These are phyloP conservation scores for Cydia pomonella DNA, from an alignment of 1,140 invertebrate genomes.

Conservation along the genomic window DNA sequence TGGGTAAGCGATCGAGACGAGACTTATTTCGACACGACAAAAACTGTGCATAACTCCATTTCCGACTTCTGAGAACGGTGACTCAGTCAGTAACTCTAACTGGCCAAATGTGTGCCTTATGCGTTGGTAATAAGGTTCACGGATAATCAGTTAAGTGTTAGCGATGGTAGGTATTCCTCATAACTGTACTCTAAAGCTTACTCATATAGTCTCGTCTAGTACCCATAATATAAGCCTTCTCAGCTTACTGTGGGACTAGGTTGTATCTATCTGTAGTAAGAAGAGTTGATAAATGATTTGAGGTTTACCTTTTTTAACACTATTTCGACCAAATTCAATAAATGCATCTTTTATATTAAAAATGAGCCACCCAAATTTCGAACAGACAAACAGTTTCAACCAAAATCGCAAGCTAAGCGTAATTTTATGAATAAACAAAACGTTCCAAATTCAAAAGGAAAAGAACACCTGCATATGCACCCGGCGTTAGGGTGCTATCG, in stretches of 20 bases:
- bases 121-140: background rate
- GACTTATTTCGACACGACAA: constrained; percentile 4
- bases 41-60: background rate
- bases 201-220: no score
- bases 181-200: background rate
- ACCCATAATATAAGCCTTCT: no score
- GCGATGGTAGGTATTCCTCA: background rate
- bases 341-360: background rate
- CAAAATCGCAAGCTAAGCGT: background rate
- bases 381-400: background rate
- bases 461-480: constrained; percentile 19
- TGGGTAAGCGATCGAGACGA: background rate
- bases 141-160: background rate
- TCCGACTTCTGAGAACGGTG: constrained; percentile 6
- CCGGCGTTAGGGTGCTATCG: background rate
- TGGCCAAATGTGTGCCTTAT: background rate
- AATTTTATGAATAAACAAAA: constrained; percentile 16
- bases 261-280: no score
- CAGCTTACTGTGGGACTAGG: no score
- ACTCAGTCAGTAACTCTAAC: background rate
- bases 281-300: no score
- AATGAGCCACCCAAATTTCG: background rate
- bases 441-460: constrained; percentile 18
- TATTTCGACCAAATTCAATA: no score
- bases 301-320: no score